Evolutionary conservation across 2,113 vertebrate genomes (phyloP).

Genomic region (Saccopteryx leptura): DNA sequence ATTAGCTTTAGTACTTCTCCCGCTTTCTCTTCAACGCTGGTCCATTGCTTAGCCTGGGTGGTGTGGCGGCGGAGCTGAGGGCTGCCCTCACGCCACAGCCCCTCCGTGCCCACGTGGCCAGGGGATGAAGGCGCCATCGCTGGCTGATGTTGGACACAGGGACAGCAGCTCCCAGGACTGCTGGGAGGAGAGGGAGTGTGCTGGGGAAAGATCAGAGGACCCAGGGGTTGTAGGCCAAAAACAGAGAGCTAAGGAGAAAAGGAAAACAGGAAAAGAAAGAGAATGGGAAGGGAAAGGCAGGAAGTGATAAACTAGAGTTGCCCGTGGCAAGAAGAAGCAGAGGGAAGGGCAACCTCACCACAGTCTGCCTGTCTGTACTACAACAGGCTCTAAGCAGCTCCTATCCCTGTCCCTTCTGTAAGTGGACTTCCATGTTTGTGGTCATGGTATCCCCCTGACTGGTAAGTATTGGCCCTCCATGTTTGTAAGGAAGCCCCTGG

Average conservation of each 20-base stretch:
- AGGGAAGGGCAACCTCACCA: not conserved
- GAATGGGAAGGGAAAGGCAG: not conserved
- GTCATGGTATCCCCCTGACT: too few species aligned
- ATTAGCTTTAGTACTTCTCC: not conserved
- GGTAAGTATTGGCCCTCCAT: not conserved
- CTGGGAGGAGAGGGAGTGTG: too few species aligned
- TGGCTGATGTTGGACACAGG: not conserved
- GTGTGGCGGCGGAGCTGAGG: not conserved
- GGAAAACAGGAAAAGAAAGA: not conserved
- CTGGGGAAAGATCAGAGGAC: not conserved
- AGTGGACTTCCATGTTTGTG: not conserved
- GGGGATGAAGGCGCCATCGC: not conserved
- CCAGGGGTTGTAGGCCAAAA: not conserved
- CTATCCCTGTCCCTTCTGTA: not conserved
- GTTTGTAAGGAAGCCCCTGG: not conserved
- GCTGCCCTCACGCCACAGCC: not conserved
- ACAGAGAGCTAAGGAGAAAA: not conserved
- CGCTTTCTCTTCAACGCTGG: not conserved
- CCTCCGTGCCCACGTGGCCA: not conserved
- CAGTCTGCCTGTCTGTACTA: fast-evolving
- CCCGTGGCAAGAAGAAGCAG: not conserved
- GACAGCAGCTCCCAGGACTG: not conserved
- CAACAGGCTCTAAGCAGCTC: not conserved
- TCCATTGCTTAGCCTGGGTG: not conserved
- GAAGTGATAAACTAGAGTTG: not conserved